Evolutionary conservation across 2,888 invertebrate genomes (phyloP).

Genomic region (Petrolisthes manimaculis): DNA sequence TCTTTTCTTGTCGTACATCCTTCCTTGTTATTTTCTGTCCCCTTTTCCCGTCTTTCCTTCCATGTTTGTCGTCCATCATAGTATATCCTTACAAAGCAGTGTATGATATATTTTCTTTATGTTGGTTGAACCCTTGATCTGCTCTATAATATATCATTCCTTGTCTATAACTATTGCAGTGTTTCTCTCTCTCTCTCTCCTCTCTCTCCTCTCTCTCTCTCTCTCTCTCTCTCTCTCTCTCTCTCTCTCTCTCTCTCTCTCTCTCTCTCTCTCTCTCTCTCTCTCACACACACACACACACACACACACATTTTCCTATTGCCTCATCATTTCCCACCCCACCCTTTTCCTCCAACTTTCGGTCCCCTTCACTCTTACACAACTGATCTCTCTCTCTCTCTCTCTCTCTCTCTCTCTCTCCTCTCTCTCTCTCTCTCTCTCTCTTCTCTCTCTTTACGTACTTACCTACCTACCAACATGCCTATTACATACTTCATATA

Average conservation of each 20-base stretch:
- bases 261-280: constrained; percentile 32
- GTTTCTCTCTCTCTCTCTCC: constrained; percentile 12
- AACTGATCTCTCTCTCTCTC: constrained; percentile 24
- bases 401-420: constrained; percentile 41
- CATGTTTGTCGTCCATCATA: background rate
- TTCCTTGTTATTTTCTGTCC: background rate
- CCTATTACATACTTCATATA: too few relatives aligned
- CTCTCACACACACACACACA: constrained; percentile 12
- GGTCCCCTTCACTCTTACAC: background rate
- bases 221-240: constrained; percentile 13
- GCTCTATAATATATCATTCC: background rate
- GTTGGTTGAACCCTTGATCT: background rate
- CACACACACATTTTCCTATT: background rate
- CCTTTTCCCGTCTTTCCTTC: background rate
- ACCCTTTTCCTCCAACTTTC: background rate
- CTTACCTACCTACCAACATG: background rate
- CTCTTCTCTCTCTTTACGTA: background rate
- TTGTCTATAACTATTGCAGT: background rate
- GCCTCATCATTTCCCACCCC: background rate
- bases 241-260: constrained; percentile 12
- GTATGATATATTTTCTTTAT: too few relatives aligned
- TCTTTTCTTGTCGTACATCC: background rate
- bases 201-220: background rate
- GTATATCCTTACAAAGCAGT: background rate
- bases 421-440: background rate